phyloP scores from a whole-genome alignment of 2,113 vertebrate species.

The Willisornis vidua region DNA sequence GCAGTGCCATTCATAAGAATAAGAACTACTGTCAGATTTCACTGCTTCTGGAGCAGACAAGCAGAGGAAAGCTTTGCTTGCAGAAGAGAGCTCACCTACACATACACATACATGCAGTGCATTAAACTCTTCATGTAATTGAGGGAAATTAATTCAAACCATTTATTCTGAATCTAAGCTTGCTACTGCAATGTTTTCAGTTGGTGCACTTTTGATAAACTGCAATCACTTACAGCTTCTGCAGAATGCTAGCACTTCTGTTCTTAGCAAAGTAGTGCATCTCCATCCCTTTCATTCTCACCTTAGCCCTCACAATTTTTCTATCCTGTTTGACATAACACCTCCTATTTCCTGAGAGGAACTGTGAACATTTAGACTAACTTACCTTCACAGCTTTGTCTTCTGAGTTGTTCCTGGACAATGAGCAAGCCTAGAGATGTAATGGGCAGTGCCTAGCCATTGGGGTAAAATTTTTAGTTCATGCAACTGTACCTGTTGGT shows the following conservation, averaged over 20 bases:
- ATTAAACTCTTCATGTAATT: background rate
- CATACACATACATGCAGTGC: background rate
- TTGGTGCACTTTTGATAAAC: fast-evolving
- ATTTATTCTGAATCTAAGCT: background rate
- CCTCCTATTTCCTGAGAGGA: background rate
- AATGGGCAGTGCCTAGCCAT: background rate
- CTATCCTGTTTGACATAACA: background rate
- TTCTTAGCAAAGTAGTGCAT: background rate
- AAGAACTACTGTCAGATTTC: background rate
- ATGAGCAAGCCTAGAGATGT: background rate
- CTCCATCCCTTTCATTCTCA: background rate
- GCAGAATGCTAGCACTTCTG: background rate
- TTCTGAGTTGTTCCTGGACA: background rate
- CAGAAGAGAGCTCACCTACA: fast-evolving
- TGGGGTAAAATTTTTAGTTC: background rate
- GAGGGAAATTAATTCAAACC: background rate
- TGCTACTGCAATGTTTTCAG: background rate
- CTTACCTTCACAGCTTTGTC: background rate
- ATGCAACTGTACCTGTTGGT: background rate
- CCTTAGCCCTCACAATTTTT: background rate
- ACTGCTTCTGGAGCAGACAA: background rate
- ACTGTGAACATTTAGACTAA: fast-evolving
- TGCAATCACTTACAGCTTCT: background rate
- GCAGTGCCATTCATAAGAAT: background rate
- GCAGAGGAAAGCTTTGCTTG: background rate